Evolutionary conservation across 2,797 vertebrate species (phyloP).

Genomic region (Diplodus puntazzo): DNA sequence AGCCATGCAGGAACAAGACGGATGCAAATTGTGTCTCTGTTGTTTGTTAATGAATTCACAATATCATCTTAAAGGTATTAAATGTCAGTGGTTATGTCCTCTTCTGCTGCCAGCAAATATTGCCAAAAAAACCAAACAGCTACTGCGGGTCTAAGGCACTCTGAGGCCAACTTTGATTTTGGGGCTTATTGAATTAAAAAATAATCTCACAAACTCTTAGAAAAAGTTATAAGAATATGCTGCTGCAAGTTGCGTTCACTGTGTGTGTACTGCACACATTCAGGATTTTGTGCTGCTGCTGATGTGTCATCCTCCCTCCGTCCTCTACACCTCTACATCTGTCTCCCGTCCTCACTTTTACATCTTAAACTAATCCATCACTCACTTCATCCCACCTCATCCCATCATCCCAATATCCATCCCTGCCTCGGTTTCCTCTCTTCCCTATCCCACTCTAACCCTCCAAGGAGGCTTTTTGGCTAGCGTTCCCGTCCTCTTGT

Average conservation of each 20-base stretch:
- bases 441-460: slow-evolving; percentile 39
- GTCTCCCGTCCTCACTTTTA: slow-evolving; percentile 47
- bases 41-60: not conserved
- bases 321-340: slow-evolving; percentile 31
- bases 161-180: not conserved
- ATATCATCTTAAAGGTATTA: not conserved
- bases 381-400: slow-evolving; percentile 52
- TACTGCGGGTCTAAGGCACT: not conserved
- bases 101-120: not conserved
- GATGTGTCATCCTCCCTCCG: slow-evolving; percentile 27
- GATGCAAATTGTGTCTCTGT: not conserved
- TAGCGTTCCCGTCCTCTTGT: slow-evolving; percentile 36
- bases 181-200: not conserved
- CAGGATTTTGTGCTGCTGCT: slow-evolving; percentile 18
- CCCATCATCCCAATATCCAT: slow-evolving; percentile 43
- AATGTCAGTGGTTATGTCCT: not conserved
- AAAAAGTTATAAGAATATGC: not conserved
- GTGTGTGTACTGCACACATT: slow-evolving; percentile 9
- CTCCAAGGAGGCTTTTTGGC: slow-evolving; percentile 61
- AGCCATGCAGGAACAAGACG: not conserved
- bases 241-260: not conserved
- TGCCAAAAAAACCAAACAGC: not conserved
- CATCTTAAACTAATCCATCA: slow-evolving; percentile 62
- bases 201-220: slow-evolving; percentile 3
- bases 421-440: slow-evolving; percentile 44